Percentiles rank a stretch among this genome's conserved stretches.
These are phyloP conservation scores for Netelia virgata DNA, from an alignment of 2,888 invertebrate species.

Conservation along the genomic window DNA sequence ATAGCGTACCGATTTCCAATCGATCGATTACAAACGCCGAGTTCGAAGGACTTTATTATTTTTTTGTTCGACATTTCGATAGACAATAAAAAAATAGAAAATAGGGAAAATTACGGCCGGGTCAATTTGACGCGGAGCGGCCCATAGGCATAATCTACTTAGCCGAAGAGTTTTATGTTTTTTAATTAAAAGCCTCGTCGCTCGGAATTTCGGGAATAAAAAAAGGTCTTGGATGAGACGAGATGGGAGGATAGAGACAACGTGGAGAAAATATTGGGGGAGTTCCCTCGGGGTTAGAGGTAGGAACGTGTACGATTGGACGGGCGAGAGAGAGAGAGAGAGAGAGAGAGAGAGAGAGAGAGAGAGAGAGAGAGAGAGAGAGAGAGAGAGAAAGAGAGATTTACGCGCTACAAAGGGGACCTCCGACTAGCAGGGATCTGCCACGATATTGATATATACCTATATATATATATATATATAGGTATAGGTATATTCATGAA, in stretches of 20 bases:
- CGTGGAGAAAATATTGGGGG: neutral
- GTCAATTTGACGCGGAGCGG: neutral
- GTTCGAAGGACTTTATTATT: no score
- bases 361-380: neutral
- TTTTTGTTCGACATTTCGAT: neutral
- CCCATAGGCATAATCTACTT: neutral
- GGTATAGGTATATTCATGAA: neutral
- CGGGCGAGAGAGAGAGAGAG: neutral
- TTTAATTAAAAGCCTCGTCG: constrained; percentile 39
- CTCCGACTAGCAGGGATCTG: neutral
- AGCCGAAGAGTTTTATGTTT: constrained; percentile 26
- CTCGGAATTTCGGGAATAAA: neutral
- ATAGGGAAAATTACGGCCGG: neutral
- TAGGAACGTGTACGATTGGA: constrained; percentile 5
- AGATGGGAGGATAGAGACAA: neutral
- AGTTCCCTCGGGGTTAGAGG: neutral
- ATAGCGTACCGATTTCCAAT: no score
- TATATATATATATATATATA: neutral
- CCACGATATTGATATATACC: neutral
- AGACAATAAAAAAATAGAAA: neutral
- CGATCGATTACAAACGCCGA: no score
- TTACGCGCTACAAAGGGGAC: constrained; percentile 22
- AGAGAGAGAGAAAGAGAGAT: neutral
- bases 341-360: constrained; percentile 36
- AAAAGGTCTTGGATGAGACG: neutral